Evolutionary conservation across 1,140 invertebrate species (phyloP).

Genomic region (Bombus sylvicola): DNA sequence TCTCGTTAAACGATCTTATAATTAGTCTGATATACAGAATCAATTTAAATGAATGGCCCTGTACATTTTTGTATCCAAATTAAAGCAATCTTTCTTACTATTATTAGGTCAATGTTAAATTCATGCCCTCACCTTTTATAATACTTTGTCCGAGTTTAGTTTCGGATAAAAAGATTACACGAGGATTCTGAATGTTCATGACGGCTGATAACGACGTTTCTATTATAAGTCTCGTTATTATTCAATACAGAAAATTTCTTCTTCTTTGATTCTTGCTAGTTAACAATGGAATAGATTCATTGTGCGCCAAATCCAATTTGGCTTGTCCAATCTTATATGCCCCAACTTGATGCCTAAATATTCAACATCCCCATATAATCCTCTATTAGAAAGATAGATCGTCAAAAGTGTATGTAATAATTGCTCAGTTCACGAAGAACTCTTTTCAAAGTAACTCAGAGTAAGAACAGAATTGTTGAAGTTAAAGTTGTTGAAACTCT

Average conservation of each 20-base stretch:
- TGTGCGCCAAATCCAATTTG: background rate
- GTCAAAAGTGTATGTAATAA: background rate
- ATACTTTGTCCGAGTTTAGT: background rate
- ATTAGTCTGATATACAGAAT: no score
- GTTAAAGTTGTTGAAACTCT: background rate
- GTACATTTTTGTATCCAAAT: no score
- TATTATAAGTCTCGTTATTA: background rate
- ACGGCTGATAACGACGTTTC: background rate
- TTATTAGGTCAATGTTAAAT: no score
- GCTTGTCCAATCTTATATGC: background rate
- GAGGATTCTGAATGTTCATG: background rate
- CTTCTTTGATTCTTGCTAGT: accelerated
- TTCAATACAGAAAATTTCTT: background rate
- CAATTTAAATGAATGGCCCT: no score
- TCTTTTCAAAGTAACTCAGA: background rate
- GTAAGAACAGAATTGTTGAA: background rate
- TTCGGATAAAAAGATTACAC: no score
- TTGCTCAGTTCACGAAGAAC: background rate
- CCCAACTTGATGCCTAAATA: background rate
- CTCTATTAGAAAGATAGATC: background rate
- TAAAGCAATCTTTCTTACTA: no score
- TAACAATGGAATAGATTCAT: background rate
- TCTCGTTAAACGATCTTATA: no score
- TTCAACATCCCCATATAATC: background rate
- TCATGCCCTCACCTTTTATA: background rate